Percentiles rank a stretch among this genome's conserved stretches.
phyloP scores from a whole-genome alignment of 2,888 invertebrate genomes.

The Perizoma flavofasciatum region DNA sequence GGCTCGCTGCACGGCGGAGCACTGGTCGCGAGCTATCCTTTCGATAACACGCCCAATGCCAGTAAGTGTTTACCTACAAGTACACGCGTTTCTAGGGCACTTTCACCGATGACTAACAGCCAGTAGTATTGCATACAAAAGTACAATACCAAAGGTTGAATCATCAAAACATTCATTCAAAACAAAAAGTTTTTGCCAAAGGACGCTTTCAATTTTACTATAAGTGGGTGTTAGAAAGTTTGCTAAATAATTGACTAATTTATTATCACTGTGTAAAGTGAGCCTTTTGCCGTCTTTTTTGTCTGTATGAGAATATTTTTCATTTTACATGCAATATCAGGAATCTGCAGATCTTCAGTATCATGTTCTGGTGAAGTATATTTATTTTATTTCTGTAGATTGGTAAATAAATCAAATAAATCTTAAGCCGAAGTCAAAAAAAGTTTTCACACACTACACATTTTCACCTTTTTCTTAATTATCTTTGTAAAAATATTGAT shows the following conservation, averaged over 20 bases:
- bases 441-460: too few relatives aligned
- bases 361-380: conserved; percentile 87
- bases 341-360: conserved; percentile 90
- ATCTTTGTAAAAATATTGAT: too few relatives aligned
- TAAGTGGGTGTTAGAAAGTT: conserved; percentile 21
- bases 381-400: conserved; percentile 7
- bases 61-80: conserved; percentile 83
- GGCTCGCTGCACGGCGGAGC: conserved; percentile 98
- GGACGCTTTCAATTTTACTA: conserved; percentile 18
- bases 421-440: too few relatives aligned
- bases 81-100: conserved; percentile 36
- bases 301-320: conserved; percentile 34
- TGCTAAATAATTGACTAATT: conserved; percentile 16
- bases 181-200: conserved; percentile 21
- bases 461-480: too few relatives aligned
- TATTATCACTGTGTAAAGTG: conserved; percentile 5
- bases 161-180: conserved; percentile 18
- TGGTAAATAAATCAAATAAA: not conserved
- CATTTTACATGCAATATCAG: conserved; percentile 76
- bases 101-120: conserved; percentile 38
- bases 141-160: conserved; percentile 21
- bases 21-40: conserved; percentile 98
- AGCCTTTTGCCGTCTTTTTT: not conserved
- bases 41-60: conserved; percentile 97
- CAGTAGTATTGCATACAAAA: conserved; percentile 26